phyloP scores from a whole-genome alignment of 2,888 invertebrate genomes.

The Dryococelus australis region DNA sequence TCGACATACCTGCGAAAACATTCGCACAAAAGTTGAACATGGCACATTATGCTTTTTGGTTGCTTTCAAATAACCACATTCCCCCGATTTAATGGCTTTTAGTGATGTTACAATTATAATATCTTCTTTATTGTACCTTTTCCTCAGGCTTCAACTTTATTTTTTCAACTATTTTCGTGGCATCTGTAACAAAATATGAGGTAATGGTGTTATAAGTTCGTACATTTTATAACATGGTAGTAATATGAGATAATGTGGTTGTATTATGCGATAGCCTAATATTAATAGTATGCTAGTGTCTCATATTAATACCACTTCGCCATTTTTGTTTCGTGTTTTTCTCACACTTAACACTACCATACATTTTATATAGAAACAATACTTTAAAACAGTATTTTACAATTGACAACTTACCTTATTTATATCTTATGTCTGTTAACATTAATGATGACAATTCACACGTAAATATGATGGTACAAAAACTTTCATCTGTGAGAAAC shows the following conservation, averaged over 20 bases:
- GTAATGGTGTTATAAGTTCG: background rate
- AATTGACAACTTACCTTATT: background rate
- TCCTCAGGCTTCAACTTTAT: background rate
- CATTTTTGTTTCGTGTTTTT: background rate
- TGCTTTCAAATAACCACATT: constrained; percentile 18
- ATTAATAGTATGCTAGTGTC: too few species aligned
- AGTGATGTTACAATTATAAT: constrained; percentile 20
- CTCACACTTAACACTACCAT: background rate
- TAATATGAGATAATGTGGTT: background rate
- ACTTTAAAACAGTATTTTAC: background rate
- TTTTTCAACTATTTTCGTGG: background rate
- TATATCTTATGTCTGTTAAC: background rate
- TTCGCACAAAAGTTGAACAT: constrained; percentile 7
- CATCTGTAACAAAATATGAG: background rate
- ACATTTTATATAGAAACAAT: background rate
- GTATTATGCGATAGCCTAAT: background rate
- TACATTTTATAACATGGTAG: background rate
- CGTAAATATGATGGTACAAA: background rate
- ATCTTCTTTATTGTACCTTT: constrained; percentile 4
- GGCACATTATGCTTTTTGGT: constrained; percentile 13
- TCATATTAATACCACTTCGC: background rate
- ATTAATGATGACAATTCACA: background rate
- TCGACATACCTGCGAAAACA: constrained; percentile 18
- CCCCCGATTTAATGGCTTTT: constrained; percentile 11
- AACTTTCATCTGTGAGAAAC: background rate